Conservation (phyloP, 2,797 vertebrate species). For the Taenioides sp. region DNA sequence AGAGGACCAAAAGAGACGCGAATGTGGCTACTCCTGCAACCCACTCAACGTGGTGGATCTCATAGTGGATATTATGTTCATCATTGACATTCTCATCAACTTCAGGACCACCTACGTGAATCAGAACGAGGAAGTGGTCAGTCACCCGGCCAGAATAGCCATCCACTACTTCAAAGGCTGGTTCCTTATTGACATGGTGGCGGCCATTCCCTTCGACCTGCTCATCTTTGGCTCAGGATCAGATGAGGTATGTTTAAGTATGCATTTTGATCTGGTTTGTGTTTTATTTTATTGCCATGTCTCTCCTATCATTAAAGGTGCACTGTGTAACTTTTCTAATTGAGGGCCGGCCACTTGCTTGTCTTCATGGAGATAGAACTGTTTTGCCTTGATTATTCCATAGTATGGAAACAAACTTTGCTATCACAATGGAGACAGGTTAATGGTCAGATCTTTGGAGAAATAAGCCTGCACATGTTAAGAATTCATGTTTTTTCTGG, state of each 20-base stretch:
- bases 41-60: slow-evolving; percentile 97
- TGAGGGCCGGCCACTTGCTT: neutral
- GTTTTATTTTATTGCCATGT: neutral
- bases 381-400: no score
- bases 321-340: neutral
- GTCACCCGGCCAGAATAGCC: slow-evolving; percentile 95
- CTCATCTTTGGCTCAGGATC: slow-evolving; percentile 99
- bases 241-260: slow-evolving; percentile 89
- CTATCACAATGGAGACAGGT: no score
- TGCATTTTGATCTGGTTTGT: neutral
- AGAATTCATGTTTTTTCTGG: no score
- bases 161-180: slow-evolving; percentile 99
- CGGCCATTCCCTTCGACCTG: slow-evolving; percentile 98
- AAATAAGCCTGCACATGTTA: no score
- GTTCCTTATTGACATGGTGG: slow-evolving; percentile 99
- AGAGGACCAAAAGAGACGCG: slow-evolving; percentile 91
- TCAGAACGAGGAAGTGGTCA: slow-evolving; percentile 98
- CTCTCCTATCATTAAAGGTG: neutral
- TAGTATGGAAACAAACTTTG: no score
- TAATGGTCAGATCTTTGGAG: no score
- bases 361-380: no score
- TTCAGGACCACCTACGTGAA: slow-evolving; percentile 99
- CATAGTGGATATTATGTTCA: slow-evolving; percentile 99
- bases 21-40: slow-evolving; percentile 97
- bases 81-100: slow-evolving; percentile 99